Percentiles rank a stretch among this genome's conserved stretches.
These are phyloP conservation scores for Erythrocercus mccallii DNA, from an alignment of 2,113 vertebrate species.

Conservation along the genomic window DNA sequence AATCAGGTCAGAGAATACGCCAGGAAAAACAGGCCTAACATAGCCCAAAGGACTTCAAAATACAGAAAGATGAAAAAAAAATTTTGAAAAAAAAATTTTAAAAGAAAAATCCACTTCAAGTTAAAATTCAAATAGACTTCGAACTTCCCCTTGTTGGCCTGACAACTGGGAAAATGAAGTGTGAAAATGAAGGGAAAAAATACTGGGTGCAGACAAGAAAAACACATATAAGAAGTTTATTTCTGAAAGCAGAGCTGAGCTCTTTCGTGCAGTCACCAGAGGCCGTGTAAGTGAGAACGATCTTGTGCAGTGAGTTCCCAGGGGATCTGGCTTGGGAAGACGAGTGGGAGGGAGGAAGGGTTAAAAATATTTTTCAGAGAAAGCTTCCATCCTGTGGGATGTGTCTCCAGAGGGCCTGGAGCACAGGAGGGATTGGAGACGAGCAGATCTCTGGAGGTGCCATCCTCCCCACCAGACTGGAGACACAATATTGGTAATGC, in stretches of 20 bases:
- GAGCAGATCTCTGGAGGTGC: background rate
- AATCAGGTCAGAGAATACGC: background rate
- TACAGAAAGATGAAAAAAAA: background rate
- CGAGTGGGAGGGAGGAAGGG: background rate
- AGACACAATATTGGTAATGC: rapidly evolving
- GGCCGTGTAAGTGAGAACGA: rapidly evolving
- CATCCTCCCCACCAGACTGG: background rate
- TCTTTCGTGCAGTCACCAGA: background rate
- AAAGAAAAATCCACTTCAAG: background rate
- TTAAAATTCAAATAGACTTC: background rate
- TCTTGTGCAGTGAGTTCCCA: background rate
- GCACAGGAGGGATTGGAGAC: background rate
- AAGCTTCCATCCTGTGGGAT: background rate
- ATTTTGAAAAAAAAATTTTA: too few relatives aligned
- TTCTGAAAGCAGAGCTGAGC: background rate
- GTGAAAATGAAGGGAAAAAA: background rate
- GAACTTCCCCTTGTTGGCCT: background rate
- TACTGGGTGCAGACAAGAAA: background rate
- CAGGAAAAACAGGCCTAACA: background rate
- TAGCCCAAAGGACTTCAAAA: background rate
- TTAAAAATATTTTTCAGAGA: background rate
- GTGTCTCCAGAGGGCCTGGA: background rate
- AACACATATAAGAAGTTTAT: background rate
- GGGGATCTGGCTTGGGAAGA: background rate
- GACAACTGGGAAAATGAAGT: background rate